Base-by-base conservation (phyloP, 2,888 invertebrate genomes). In the Calliphora vomitoria region DNA sequence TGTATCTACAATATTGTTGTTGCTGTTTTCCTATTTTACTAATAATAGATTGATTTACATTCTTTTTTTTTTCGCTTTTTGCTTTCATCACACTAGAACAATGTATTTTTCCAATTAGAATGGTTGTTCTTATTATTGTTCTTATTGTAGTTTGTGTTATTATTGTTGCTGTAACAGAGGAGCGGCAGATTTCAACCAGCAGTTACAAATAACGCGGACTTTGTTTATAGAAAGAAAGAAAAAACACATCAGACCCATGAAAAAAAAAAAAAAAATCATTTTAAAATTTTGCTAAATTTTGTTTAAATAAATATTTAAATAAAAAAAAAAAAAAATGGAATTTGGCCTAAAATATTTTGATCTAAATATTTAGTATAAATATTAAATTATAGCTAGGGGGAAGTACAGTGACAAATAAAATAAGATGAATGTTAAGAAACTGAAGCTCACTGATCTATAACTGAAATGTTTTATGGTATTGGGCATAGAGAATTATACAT, bases 31-130 rank as follows among this genome's bases (percentile, higher is more conserved):
- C 15, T 15, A 18, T 15, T 62, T 47, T 66, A 55, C 82, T 82
- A 82, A 74, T 82, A 82, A 82, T 82, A 82, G 82, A 82, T 82
- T 82, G 82, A 74, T 82, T 82, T 81, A 81, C 72, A 81, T 72
- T 50, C 13, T 11, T 31, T 72, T 44, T 50, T 35, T 50, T 55
- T 58, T 74, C 25, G 25, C 25, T 35, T 35, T 35, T 6, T 35
- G 35, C 38, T 79, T 79, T 79, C 81, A 44, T 15, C 47, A 55
- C 66, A 11, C 44, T 44, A 64, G 44, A 81, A 66, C 53, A 66
- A 58, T 66, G 47, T 35, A 58, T 72, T 74, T 82, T 82, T 82
- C 74, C 82, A 82, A 82, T 82, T 74, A 66, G 64, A 74, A 31
- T 8, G 35, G 20, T 31, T 72, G 15, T 53, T 72, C 18, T 31